Percentiles rank a stretch among this genome's conserved stretches.
These are phyloP conservation scores for Microplitis manilae DNA, from an alignment of 2,888 invertebrate species.

Conservation along the genomic window DNA sequence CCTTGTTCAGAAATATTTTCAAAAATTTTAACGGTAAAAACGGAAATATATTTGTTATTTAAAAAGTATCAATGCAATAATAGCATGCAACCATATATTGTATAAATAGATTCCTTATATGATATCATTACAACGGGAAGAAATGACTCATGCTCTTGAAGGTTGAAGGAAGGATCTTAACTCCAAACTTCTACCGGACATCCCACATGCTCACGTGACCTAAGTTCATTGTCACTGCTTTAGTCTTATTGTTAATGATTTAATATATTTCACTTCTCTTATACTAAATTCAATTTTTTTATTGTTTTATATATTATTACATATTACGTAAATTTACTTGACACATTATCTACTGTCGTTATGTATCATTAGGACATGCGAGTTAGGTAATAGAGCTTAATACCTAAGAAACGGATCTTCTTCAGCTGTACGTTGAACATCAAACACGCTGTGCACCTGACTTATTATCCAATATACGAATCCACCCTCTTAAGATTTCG, in stretches of 20 bases:
- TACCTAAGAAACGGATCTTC: neutral
- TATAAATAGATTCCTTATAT: constrained; percentile 4
- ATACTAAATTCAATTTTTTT: neutral
- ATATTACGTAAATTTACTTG: neutral
- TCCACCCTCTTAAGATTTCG: constrained; percentile 16
- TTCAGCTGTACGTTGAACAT: constrained; percentile 20
- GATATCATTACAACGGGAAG: constrained; percentile 13
- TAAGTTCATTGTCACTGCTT: constrained; percentile 15
- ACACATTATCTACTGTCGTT: neutral
- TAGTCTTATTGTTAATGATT: neutral
- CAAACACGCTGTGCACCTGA: constrained; percentile 22
- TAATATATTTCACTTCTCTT: neutral
- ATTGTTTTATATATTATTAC: neutral
- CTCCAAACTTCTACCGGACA: constrained; percentile 8
- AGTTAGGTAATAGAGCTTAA: neutral
- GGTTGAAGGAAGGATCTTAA: constrained; percentile 1
- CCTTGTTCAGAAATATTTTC: neutral
- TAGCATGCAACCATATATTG: neutral
- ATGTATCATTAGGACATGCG: neutral
- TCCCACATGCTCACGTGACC: constrained; percentile 22
- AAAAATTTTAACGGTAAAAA: neutral
- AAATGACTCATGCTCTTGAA: constrained; percentile 9
- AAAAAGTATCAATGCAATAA: neutral
- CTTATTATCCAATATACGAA: neutral
- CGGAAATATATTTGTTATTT: neutral